A percentile compares a stretch with the other conserved stretches of the same genome.
phyloP scores from a whole-genome alignment of 2,113 vertebrate species.

The Carollia perspicillata region DNA sequence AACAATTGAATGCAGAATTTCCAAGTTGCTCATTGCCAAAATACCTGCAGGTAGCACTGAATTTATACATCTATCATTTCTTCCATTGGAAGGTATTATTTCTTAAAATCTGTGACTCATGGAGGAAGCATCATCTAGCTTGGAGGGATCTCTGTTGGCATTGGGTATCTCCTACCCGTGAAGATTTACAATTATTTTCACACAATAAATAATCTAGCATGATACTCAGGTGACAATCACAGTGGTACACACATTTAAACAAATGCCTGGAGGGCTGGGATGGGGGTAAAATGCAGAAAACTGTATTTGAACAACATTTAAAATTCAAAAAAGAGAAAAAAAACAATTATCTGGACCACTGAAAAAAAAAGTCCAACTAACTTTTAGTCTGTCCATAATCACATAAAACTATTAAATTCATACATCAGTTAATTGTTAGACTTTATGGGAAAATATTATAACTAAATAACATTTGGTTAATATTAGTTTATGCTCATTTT shows the following conservation, averaged over 20 bases:
- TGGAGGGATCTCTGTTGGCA: not conserved
- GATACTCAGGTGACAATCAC: not conserved
- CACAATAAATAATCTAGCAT: not conserved
- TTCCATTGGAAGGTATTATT: not conserved
- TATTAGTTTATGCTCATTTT: not conserved
- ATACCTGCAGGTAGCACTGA: not conserved
- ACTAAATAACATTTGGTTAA: not conserved
- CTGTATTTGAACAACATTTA: too few relatives aligned
- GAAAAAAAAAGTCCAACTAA: not conserved
- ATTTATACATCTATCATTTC: not conserved
- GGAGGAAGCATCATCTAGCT: not conserved
- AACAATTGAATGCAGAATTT: conserved; percentile 54
- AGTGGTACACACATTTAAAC: not conserved
- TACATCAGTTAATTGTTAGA: not conserved
- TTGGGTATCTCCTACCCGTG: not conserved
- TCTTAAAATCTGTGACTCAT: not conserved
- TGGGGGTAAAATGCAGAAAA: too few relatives aligned
- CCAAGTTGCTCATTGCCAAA: not conserved
- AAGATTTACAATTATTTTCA: not conserved
- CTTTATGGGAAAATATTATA: not conserved
- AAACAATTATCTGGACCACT: too few relatives aligned
- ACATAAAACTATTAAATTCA: not conserved
- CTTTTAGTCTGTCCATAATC: not conserved
- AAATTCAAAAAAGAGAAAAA: too few relatives aligned
- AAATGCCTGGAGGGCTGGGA: not conserved